Evolutionary conservation across 2,797 vertebrate genomes (phyloP), one percentile per base, ranked within the genome.

Genomic region (Mycteria americana): DNA sequence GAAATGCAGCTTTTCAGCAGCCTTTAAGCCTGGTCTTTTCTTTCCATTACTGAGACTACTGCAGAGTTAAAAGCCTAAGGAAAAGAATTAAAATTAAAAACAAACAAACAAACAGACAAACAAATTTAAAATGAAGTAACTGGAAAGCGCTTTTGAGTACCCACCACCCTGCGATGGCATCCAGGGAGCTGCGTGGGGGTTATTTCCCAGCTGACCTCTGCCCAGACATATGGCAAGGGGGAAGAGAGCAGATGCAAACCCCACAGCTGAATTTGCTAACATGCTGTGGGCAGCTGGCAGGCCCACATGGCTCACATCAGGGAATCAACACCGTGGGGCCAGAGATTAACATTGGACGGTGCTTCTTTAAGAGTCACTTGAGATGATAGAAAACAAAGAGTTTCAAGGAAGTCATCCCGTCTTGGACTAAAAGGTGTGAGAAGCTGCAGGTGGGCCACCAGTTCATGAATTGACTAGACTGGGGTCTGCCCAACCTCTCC

Each of bases 301-400:
- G 7, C 7, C 83, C 1, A 4, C 0, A 1, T 33, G 24, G 6
- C 21, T 78, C 48, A 37, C 28, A 4, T 23, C 4, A 3, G 13
- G 31, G 31, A 65, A 76, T 13, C 8, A 80, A 1, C 8, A 18
- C 54, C 3, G 2, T 24, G 16, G 25, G 2, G 8, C 8, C 24
- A 48, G 17, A 25, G 33, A 5, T 45, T n/a, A 63, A 48, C 6
- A 3, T 3, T 64, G 19, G 11, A 33, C 78, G 31, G 12, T 53
- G 6, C 16, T 51, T 87, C 59, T 68, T 90, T 6, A 74, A 63
- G 53, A 63, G 11, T 48, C 17, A 8, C 4, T 27, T 59, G 7
- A 59, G 39, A 25, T 33, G 28, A 57, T 1, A 76, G 37, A 82
- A 82, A 82, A 75, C 1, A 2, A n/a, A 21, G 15, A 6, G 3